A percentile compares a stretch with the other conserved stretches of the same genome.
Evolutionary conservation across 2,113 vertebrate genomes (phyloP).

Genomic region (Pantherophis guttatus): DNA sequence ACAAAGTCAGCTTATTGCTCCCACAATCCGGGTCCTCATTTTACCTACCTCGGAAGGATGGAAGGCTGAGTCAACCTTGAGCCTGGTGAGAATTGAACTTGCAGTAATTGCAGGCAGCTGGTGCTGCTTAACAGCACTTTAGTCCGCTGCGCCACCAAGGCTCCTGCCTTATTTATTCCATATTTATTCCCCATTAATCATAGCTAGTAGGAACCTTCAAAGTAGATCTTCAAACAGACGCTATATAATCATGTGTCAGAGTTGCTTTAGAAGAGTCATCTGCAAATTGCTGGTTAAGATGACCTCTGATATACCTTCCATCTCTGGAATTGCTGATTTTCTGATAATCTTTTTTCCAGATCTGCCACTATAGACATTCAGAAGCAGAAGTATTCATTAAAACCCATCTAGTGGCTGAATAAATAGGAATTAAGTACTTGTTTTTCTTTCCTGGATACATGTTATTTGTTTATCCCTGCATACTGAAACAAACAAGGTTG

Average conservation of each 20-base stretch:
- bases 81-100: too few relatives aligned
- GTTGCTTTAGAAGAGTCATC: not conserved
- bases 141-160: too few relatives aligned
- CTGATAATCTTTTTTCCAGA: not conserved
- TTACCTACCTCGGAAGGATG: too few relatives aligned
- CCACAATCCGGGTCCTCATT: too few relatives aligned
- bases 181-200: not conserved
- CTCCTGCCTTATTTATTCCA: not conserved
- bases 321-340: not conserved
- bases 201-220: not conserved
- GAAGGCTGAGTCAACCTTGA: too few relatives aligned
- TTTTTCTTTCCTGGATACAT: not conserved
- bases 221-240: not conserved
- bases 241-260: not conserved
- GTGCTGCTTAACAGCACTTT: too few relatives aligned
- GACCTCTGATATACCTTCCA: not conserved
- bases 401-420: not conserved
- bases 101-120: too few relatives aligned
- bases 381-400: not conserved
- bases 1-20: too few relatives aligned
- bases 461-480: not conserved
- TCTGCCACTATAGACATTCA: not conserved
- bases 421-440: not conserved
- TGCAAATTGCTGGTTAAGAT: not conserved
- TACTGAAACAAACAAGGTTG: not conserved